These are phyloP conservation scores for Patella caerulea DNA, from an alignment of 2,888 invertebrate species.

Conservation along the genomic window DNA sequence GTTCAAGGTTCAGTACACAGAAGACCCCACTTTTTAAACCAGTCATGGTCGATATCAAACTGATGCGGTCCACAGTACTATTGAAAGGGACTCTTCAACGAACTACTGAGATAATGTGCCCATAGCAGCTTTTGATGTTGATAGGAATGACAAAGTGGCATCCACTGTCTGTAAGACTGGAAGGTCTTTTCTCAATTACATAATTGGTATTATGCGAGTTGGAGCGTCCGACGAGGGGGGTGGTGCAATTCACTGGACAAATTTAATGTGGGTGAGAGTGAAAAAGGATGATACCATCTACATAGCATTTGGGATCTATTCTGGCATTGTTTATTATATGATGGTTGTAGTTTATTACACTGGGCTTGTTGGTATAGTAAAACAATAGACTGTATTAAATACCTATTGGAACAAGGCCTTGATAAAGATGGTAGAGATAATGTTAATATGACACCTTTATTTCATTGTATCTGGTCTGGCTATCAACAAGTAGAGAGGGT, in stretches of 20 bases:
- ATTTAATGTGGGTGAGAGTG: conserved; percentile 1
- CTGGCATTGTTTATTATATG: too few species aligned
- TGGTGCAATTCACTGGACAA: background rate
- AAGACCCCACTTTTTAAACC: conserved; percentile 11
- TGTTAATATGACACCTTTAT: too few species aligned
- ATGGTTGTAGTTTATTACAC: too few species aligned
- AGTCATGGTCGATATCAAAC: conserved; percentile 12
- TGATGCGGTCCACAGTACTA: conserved; percentile 11
- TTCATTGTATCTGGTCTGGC: too few species aligned
- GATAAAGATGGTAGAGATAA: too few species aligned
- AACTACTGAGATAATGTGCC: background rate
- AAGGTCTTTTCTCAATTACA: background rate
- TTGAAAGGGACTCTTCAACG: background rate
- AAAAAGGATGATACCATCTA: background rate
- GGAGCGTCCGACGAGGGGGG: conserved; percentile 8
- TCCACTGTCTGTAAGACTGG: conserved; percentile 11
- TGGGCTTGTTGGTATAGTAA: too few species aligned
- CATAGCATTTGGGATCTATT: too few species aligned
- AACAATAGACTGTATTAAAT: too few species aligned
- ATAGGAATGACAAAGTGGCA: conserved; percentile 6
- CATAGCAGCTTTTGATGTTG: conserved; percentile 3
- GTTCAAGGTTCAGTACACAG: conserved; percentile 2
- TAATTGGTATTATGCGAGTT: conserved; percentile 2
- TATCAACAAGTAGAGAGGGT: too few species aligned
- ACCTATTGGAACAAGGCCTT: too few species aligned